A percentile compares a stretch with the other conserved stretches of the same genome.
Conservation (phyloP, 2,797 vertebrate species). For the Sebastes oblongus region DNA sequence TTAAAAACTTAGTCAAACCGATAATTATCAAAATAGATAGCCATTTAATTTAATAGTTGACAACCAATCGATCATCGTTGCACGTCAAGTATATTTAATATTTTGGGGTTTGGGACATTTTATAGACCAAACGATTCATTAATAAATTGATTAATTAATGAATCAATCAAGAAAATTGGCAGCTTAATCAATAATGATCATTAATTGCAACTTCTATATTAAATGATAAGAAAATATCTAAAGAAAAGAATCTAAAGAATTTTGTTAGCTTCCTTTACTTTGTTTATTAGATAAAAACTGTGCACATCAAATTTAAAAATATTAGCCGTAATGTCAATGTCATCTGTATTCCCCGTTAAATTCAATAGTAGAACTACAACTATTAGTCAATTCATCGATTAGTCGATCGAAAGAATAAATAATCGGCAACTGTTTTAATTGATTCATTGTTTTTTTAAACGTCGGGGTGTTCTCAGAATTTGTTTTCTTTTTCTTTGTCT, state of each 20-base stretch:
- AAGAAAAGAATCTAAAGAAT: neutral
- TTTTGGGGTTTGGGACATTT: neutral
- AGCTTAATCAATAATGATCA: neutral
- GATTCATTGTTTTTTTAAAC: neutral
- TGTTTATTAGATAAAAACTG: neutral
- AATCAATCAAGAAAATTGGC: neutral
- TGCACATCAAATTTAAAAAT: neutral
- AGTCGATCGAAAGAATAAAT: neutral
- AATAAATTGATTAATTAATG: neutral
- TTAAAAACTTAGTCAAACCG: fast-evolving
- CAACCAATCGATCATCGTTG: no score
- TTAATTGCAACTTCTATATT: neutral
- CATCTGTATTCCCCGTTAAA: neutral
- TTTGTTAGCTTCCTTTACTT: neutral
- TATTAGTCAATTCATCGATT: fast-evolving
- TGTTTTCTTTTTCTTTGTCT: neutral
- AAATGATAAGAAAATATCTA: neutral
- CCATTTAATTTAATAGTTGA: no score
- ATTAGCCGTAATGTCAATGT: neutral
- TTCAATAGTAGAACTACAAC: neutral
- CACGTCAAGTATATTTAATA: neutral
- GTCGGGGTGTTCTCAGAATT: neutral
- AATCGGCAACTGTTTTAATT: neutral
- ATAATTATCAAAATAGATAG: no score
- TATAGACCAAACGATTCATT: neutral